A percentile compares a stretch with the other conserved stretches of the same genome.
Conservation (phyloP, 23 tunicate genomes). For the Trididemnum miniatum region DNA sequence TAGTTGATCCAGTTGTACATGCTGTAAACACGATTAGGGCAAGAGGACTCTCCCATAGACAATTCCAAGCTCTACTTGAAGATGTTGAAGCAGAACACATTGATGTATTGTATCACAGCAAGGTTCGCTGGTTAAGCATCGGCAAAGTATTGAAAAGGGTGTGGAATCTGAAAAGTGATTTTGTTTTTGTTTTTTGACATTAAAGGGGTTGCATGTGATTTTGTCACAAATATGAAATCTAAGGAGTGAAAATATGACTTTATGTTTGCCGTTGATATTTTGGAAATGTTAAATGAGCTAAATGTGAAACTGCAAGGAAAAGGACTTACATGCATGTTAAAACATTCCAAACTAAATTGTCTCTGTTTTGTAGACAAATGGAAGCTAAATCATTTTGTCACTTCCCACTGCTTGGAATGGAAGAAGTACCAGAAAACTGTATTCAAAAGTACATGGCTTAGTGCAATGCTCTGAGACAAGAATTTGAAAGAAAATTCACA, state of each 20-base stretch:
- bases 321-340: conserved; percentile 25
- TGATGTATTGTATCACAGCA: conserved; percentile 51
- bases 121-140: conserved; percentile 53
- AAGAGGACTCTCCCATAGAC: conserved; percentile 44
- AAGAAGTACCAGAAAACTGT: not conserved
- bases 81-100: conserved; percentile 28
- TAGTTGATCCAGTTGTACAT: conserved; percentile 26
- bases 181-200: conserved; percentile 30
- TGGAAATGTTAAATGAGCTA: conserved; percentile 33
- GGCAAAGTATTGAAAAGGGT: conserved; percentile 41
- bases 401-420: conserved; percentile 26
- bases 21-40: conserved; percentile 50
- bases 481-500: conserved; percentile 30
- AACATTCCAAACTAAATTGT: conserved; percentile 19
- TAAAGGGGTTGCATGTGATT: conserved; percentile 35
- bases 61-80: conserved; percentile 32
- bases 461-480: conserved; percentile 20
- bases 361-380: conserved; percentile 8
- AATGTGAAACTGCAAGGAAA: conserved; percentile 36
- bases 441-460: conserved; percentile 19
- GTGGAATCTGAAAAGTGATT: conserved; percentile 30
- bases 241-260: conserved; percentile 30
- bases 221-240: conserved; percentile 17
- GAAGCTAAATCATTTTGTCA: conserved; percentile 6
- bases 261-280: conserved; percentile 36